phyloP scores from a whole-genome alignment of 2,888 invertebrate genomes.

The Ornithoptera priamus region DNA sequence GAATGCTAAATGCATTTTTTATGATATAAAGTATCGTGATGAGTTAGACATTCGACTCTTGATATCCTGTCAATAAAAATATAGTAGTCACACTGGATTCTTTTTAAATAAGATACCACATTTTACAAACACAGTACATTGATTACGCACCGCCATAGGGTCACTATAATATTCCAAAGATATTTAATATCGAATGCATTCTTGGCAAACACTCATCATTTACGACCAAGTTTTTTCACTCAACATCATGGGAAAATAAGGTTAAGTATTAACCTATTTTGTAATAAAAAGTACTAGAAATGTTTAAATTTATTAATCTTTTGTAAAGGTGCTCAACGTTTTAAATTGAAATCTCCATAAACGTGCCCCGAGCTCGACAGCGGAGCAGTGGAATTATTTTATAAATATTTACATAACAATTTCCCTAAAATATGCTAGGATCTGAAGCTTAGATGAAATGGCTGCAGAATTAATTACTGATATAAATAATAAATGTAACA shows the following conservation, averaged over 20 bases:
- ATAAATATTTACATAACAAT: background rate
- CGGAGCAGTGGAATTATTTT: background rate
- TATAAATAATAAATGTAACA: background rate
- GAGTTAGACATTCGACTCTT: too few relatives aligned
- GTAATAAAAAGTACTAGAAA: background rate
- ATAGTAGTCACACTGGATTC: too few relatives aligned
- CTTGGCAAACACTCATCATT: background rate
- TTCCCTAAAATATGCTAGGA: background rate
- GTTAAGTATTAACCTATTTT: background rate
- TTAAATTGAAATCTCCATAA: background rate
- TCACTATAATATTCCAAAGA: too few relatives aligned
- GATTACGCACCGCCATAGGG: too few relatives aligned
- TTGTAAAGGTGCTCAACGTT: background rate
- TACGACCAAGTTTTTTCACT: background rate
- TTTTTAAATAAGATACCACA: too few relatives aligned
- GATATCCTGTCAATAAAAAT: too few relatives aligned
- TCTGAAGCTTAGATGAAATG: conserved; percentile 1
- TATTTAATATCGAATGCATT: background rate
- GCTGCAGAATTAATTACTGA: background rate
- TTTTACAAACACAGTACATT: too few relatives aligned
- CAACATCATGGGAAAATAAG: background rate
- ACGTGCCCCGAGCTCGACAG: background rate
- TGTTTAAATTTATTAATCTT: background rate
- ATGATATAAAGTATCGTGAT: too few relatives aligned
- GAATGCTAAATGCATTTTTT: too few relatives aligned